Evolutionary conservation across 2,113 vertebrate genomes (phyloP).

Genomic region (Pycnonotus jocosus): DNA sequence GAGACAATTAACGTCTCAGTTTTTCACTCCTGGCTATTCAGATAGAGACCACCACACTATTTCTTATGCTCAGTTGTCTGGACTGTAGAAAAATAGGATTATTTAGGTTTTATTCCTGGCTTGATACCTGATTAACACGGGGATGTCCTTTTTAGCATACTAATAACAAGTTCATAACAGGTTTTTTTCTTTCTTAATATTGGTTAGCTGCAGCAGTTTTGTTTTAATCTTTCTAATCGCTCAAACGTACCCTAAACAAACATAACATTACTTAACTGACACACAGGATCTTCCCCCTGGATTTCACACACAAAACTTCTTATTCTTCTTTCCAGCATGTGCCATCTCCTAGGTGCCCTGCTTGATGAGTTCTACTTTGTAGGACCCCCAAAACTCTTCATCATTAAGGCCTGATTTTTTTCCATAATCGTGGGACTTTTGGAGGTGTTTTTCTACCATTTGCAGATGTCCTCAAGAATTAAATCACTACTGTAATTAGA

Average conservation of each 20-base stretch:
- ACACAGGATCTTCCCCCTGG: not conserved
- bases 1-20: rapidly evolving
- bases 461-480: not conserved
- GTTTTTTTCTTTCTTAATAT: not conserved
- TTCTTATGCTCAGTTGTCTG: not conserved
- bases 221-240: not conserved
- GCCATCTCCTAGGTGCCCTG: not conserved
- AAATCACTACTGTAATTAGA: not conserved
- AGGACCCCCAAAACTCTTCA: not conserved
- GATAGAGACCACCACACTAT: not conserved
- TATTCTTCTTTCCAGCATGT: not conserved
- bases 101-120: not conserved
- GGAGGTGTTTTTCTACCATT: not conserved
- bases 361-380: not conserved
- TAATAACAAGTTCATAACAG: not conserved
- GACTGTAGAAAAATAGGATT: not conserved
- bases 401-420: not conserved
- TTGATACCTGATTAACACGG: not conserved
- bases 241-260: not conserved
- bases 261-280: not conserved
- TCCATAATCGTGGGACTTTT: rapidly evolving
- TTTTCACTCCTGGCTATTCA: not conserved
- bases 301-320: too few relatives aligned
- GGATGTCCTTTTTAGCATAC: not conserved
- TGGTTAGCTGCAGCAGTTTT: not conserved